Conservation (phyloP, 2,888 invertebrate species). For the Exephanes ischioxanthus region DNA sequence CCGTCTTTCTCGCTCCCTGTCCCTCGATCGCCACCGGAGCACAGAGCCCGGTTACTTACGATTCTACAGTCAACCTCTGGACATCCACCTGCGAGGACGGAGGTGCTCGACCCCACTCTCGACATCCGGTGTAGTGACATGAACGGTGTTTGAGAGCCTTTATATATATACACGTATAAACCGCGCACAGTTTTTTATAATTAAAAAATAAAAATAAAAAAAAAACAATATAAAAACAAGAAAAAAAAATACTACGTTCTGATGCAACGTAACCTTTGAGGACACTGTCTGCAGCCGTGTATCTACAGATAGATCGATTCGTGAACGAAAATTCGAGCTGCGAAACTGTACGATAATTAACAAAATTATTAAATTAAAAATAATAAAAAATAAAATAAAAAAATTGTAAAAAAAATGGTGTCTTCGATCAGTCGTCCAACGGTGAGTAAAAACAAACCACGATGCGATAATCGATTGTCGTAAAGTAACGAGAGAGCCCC, state of each 20-base stretch:
- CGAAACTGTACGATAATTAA: too few species aligned
- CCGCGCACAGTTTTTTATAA: background rate
- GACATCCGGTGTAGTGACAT: slow-evolving; percentile 83
- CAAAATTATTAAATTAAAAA: background rate
- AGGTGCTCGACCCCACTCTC: slow-evolving; percentile 81
- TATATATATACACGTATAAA: background rate
- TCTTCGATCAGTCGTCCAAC: slow-evolving; percentile 36
- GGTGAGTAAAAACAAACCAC: slow-evolving; percentile 52
- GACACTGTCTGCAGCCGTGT: slow-evolving; percentile 33
- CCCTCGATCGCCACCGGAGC: slow-evolving; percentile 71
- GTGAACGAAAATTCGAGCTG: background rate
- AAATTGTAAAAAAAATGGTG: slow-evolving; percentile 46
- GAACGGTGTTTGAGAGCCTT: slow-evolving; percentile 75
- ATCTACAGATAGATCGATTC: background rate
- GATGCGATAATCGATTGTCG: background rate
- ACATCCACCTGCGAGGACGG: slow-evolving; percentile 84
- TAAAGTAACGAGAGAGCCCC: background rate
- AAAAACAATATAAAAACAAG: background rate
- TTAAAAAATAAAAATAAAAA: slow-evolving; percentile 4
- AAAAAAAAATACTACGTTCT: background rate
- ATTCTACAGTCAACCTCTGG: slow-evolving; percentile 84
- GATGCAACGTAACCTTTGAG: slow-evolving; percentile 24
- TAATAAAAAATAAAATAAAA: background rate
- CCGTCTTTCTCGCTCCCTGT: slow-evolving; percentile 72
- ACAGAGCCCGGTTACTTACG: slow-evolving; percentile 80